Evolutionary conservation across 2,888 invertebrate species (phyloP), one percentile per base, ranked within the genome.

Genomic region (Mythimna ferrago): DNA sequence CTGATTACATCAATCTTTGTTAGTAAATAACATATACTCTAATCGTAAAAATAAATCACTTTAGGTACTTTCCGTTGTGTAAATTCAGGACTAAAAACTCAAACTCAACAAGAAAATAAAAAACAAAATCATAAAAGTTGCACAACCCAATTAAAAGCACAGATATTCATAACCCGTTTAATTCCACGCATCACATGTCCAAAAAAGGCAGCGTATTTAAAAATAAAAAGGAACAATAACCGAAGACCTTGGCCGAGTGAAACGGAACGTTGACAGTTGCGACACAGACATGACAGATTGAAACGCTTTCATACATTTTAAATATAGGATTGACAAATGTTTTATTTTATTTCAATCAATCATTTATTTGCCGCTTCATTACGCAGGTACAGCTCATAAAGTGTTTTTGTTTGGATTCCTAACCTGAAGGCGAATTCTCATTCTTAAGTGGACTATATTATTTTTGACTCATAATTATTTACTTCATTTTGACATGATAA

Each of bases 211-310:
- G 4, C 60, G 60, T 57, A 83, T 72, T 80, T 74, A 75, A 80
- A 82, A 83, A 82, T 80, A 80, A 76, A 77, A 77, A 83, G 70
- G 70, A 82, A 82, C 83, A 82, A 83, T 83, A 80, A 72, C 32
- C 62, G 16, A 54, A 56, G 80, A 73, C 83, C 83, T 84, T 84
- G 84, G 76, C 73, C 70, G 78, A 78, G 71, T 83, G 70, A 73
- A 80, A 76, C 70, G 70, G 58, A 84, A 76, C 75, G 79, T 66
- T 81, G 82, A 76, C 73, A 76, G 75, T 72, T 81, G 79, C 61
- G 70, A 66, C 66, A 74, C 58, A 66, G 67, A 82, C 73, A 78
- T 82, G 74, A 71, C 81, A 80, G 32, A 26, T 51, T 64, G 32
- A 58, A 74, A 71, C 70, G 78, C 67, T 77, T 81, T 73, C 81